Evolutionary conservation across 2,888 invertebrate genomes (phyloP), one percentile per base, ranked within the genome.

Genomic region (Volucella zonaria): DNA sequence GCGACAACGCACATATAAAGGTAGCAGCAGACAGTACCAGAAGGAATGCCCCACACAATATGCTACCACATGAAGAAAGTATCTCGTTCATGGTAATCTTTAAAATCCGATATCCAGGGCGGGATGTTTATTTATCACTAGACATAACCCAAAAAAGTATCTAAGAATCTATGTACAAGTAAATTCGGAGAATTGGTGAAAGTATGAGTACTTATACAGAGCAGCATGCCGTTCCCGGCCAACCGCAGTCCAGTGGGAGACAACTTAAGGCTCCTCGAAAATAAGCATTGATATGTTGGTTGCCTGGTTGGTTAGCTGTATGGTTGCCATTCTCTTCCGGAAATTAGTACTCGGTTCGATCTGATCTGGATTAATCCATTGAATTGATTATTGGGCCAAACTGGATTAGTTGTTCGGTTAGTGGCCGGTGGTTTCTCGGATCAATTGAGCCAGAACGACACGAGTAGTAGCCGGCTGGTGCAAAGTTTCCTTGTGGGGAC

Each of bases 321-420:
- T 52, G 61, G 43, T 18, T 47, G 59, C 85, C 85, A 64, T 81
- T 81, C 85, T 81, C 76, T 77, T 77, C 76, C 59, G 62, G 58
- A 76, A 76, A 81, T 76, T 80, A 76, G 58, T 47, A 45, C 61
- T 70, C 75, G 42, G 18, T 54, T 66, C 49, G 45, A 67, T 71
- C 66, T 62, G 64, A 81, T 85, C 73, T 73, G 77, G 76, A 80
- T 80, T 59, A 75, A 67, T 77, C 73, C 71, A 58, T 70, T 75
- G 58, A 61, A 66, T 75, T 70, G 75, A 49, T 64, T 47, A 68
- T 74, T 83, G 64, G 47, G 3, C 47, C 74, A 59, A 83, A 79
- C 71, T 68, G 56, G 56, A 67, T 78, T 73, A 31, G 45, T 61
- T 15, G 45, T 18, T 51, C 14, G 43, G 8, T 45, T 31, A 31